Conservation (phyloP, 2,113 vertebrate genomes). For the Clarias gariepinus region DNA sequence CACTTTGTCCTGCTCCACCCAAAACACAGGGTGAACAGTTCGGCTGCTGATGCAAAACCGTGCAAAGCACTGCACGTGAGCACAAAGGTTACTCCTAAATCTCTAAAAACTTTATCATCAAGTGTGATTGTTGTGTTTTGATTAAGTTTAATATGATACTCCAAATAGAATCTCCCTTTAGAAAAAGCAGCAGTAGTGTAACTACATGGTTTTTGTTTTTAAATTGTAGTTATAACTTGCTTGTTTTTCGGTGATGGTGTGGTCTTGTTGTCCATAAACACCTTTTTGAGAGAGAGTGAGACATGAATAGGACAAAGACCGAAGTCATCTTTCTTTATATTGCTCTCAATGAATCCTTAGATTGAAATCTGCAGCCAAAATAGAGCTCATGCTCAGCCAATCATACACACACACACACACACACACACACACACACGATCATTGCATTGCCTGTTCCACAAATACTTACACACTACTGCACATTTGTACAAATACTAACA, state of each 20-base stretch:
- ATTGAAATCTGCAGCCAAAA: conserved; percentile 27
- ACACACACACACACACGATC: conserved; percentile 26
- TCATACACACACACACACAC: conserved; percentile 28
- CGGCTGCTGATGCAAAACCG: conserved; percentile 41
- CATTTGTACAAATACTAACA: conserved; percentile 40
- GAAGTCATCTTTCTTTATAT: conserved; percentile 11
- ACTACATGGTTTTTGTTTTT: neutral
- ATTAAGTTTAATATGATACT: conserved; percentile 8
- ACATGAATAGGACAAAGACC: neutral
- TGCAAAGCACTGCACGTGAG: conserved; percentile 18
- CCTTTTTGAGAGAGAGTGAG: neutral
- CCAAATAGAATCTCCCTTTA: too few relatives aligned
- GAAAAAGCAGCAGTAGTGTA: neutral
- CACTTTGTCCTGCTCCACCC: conserved; percentile 55
- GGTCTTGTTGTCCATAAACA: neutral
- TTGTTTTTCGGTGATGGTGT: neutral
- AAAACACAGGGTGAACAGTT: conserved; percentile 55
- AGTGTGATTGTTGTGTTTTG: neutral
- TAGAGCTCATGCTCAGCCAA: conserved; percentile 32
- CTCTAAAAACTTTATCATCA: conserved; percentile 18
- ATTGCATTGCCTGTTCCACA: conserved; percentile 13
- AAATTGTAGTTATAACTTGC: neutral
- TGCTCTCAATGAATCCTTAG: conserved; percentile 10
- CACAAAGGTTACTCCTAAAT: conserved; percentile 38
- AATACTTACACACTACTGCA: conserved; percentile 32